A percentile compares a stretch with the other conserved stretches of the same genome.
These are phyloP conservation scores for Drosophila paranaensis DNA, from an alignment of 2,888 invertebrate genomes.

Conservation along the genomic window DNA sequence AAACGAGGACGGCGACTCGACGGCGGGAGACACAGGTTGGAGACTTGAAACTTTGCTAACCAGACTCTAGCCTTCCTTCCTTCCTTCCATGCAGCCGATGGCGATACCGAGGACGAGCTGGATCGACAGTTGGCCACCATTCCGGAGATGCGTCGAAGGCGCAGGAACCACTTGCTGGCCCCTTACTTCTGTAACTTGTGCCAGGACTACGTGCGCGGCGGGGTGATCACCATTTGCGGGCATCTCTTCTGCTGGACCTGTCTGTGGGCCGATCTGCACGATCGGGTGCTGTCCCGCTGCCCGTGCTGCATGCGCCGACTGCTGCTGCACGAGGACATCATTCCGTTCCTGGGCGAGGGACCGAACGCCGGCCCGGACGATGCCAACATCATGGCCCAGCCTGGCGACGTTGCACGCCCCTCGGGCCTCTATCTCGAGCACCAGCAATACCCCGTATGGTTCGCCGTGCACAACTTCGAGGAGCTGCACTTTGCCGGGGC, in stretches of 20 bases:
- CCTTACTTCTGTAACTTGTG: slow-evolving; percentile 49
- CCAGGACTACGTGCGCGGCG: slow-evolving; percentile 18
- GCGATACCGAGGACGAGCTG: neutral
- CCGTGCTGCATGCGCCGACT: slow-evolving; percentile 39
- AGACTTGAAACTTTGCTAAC: no score
- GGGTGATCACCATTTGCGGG: slow-evolving; percentile 62
- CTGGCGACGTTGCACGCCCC: slow-evolving; percentile 51
- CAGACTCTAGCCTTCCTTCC: neutral
- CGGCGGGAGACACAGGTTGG: neutral
- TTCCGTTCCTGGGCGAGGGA: slow-evolving; percentile 52
- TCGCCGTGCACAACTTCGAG: slow-evolving; percentile 15
- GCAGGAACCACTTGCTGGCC: neutral
- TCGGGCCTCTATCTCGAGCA: slow-evolving; percentile 38
- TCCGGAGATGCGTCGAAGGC: neutral
- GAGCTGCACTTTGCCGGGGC: neutral
- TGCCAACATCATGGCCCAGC: slow-evolving; percentile 28
- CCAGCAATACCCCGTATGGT: slow-evolving; percentile 32
- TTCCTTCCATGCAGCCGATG: neutral
- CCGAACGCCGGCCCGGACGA: slow-evolving; percentile 17
- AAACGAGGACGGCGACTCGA: neutral
- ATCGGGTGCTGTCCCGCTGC: slow-evolving; percentile 6
- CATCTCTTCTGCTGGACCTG: slow-evolving; percentile 66
- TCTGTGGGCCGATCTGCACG: slow-evolving; percentile 44
- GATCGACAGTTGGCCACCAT: no score
- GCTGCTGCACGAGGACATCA: slow-evolving; percentile 59